phyloP scores from a whole-genome alignment of 2,113 vertebrate species.

The Salminus brasiliensis region DNA sequence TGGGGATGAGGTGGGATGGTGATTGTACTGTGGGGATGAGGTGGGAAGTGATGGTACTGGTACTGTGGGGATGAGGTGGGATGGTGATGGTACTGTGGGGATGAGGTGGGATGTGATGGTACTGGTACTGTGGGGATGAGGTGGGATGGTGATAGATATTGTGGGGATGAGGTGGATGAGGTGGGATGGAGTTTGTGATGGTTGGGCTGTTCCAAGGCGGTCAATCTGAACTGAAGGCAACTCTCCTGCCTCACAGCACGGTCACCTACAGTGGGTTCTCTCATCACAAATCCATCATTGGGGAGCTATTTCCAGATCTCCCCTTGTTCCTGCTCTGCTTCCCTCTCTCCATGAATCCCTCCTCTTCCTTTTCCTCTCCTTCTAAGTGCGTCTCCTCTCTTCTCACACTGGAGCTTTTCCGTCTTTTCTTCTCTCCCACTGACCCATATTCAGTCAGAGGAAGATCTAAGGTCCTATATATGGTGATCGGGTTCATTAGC shows the following conservation, averaged over 20 bases:
- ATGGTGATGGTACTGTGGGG: too few relatives aligned
- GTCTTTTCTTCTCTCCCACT: slow-evolving; percentile 51
- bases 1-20: too few relatives aligned
- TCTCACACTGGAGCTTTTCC: slow-evolving; percentile 49
- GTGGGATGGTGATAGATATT: too few relatives aligned
- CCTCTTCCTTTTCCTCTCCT: slow-evolving; percentile 66
- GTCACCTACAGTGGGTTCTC: not conserved
- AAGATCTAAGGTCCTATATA: not conserved
- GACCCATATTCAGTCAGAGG: slow-evolving; percentile 28
- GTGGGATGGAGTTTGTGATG: too few relatives aligned
- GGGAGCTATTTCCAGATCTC: slow-evolving; percentile 66
- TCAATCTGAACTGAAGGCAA: too few relatives aligned
- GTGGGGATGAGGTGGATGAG: too few relatives aligned
- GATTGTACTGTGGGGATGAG: too few relatives aligned
- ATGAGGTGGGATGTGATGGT: too few relatives aligned
- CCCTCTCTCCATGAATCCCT: slow-evolving; percentile 38
- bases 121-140: too few relatives aligned
- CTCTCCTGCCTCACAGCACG: not conserved
- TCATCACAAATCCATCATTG: slow-evolving; percentile 60
- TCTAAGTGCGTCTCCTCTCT: slow-evolving; percentile 61
- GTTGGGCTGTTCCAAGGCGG: too few relatives aligned
- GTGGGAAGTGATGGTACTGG: too few relatives aligned
- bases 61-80: too few relatives aligned
- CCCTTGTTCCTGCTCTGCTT: slow-evolving; percentile 55
- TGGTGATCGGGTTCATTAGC: not conserved